Evolutionary conservation across 2,797 vertebrate species (phyloP).

Genomic region (Botia almorhae): DNA sequence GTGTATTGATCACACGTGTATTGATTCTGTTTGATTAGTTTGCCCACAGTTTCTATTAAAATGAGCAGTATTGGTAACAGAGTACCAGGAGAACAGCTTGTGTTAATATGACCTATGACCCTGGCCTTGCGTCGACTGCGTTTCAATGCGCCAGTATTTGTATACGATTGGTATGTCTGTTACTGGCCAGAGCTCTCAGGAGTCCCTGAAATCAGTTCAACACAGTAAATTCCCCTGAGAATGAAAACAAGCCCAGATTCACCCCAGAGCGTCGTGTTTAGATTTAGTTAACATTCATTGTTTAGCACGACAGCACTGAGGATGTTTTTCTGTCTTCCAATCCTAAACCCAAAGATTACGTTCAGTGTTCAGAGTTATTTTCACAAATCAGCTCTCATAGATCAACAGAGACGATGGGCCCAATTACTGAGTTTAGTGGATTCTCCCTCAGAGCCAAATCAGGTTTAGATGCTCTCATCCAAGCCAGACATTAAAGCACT

Average conservation of each 20-base stretch:
- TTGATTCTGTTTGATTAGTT: slow-evolving; percentile 53
- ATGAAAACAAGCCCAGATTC: not conserved
- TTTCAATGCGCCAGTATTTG: slow-evolving; percentile 12
- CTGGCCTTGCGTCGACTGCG: slow-evolving; percentile 8
- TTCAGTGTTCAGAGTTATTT: slow-evolving; percentile 39
- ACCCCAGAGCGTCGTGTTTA: not conserved
- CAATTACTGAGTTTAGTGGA: slow-evolving; percentile 45
- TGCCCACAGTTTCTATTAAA: not conserved
- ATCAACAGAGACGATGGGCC: slow-evolving; percentile 44
- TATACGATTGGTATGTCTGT: slow-evolving; percentile 23
- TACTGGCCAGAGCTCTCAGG: not conserved
- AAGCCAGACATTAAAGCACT: slow-evolving; percentile 13
- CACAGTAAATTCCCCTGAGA: not conserved
- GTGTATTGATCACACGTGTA: slow-evolving; percentile 49
- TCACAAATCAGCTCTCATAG: slow-evolving; percentile 19
- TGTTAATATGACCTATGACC: slow-evolving; percentile 32
- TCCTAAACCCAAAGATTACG: slow-evolving; percentile 42
- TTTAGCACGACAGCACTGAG: not conserved
- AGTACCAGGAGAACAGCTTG: slow-evolving; percentile 19
- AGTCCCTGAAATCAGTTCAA: not conserved
- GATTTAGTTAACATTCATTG: slow-evolving; percentile 18
- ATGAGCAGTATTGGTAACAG: slow-evolving; percentile 28
- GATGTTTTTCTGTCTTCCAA: slow-evolving; percentile 1
- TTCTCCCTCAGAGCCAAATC: slow-evolving; percentile 26
- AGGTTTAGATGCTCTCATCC: slow-evolving; percentile 14